Evolutionary conservation across 2,113 vertebrate genomes (phyloP), one percentile per base, ranked within the genome.

Genomic region (Gila orcuttii): DNA sequence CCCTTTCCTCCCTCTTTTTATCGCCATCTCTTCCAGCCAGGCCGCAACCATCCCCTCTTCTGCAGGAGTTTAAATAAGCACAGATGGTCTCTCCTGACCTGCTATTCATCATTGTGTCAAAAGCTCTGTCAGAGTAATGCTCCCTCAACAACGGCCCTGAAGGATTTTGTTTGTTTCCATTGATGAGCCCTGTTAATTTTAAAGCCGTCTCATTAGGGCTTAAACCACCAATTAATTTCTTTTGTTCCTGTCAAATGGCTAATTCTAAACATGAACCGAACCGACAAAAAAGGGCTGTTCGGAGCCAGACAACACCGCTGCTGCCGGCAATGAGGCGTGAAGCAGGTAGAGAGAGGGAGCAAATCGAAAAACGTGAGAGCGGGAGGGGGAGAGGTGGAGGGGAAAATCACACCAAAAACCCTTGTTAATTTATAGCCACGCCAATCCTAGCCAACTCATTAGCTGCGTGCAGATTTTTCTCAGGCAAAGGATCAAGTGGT

Each of bases 211-310:
- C 97, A 98, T 98, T 98, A 97, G 96, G 79, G 95, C 96, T 94
- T 97, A 97, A 97, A 97, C 96, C 96, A 95, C 95, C 97, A 97
- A 97, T 97, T 98, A 98, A 98, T 97, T 97, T 89, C 95, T 94
- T 98, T 98, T 97, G 97, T 98, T 96, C 96, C 95, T 96, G 94
- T 97, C 96, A 98, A 98, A 96, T 92, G 96, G 94, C 96, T 95
- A 96, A 96, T 97, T 96, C 95, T 93, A 96, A 97, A 97, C 96
- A 96, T 94, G 96, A 95, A 93, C 91, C 83, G 87, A 91, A 71
- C 91, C 93, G 94, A 94, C 96, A 94, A 94, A 91, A 93, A 93
- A 88, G 33, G 42, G 88, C 86, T 39, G 90, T 92, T 92, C 87
- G 59, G 89, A 85, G 88, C 90, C 89, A 93, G 87, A 79, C 93